phyloP scores from a whole-genome alignment of 2,113 vertebrate species.

The Campylomormyrus numenius region DNA sequence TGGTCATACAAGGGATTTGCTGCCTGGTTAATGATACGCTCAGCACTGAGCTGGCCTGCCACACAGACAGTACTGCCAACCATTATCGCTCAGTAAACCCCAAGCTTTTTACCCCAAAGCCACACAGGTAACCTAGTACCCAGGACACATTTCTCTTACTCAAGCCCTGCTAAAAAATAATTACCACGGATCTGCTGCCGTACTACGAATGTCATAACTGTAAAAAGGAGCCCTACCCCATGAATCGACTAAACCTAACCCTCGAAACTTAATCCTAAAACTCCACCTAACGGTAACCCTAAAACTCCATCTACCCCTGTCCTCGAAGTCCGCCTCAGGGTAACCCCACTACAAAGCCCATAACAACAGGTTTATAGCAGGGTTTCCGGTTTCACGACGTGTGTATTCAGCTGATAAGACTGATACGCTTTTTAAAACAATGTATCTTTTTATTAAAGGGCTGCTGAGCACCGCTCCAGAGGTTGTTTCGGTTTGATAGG shows the following conservation, averaged over 20 bases:
- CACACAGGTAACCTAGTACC: not conserved
- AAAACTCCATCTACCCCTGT: not conserved
- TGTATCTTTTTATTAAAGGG: not conserved
- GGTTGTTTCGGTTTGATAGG: not conserved
- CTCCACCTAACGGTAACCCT: not conserved
- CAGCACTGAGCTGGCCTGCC: not conserved
- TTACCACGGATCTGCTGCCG: not conserved
- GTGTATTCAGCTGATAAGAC: not conserved
- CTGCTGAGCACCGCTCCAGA: not conserved
- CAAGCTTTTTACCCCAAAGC: not conserved
- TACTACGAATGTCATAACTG: not conserved
- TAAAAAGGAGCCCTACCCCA: not conserved
- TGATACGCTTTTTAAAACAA: not conserved
- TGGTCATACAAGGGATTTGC: not conserved
- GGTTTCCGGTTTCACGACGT: not conserved
- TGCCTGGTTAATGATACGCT: not conserved
- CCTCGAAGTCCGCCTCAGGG: not conserved
- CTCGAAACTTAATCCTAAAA: not conserved
- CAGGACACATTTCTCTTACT: not conserved
- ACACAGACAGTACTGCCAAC: not conserved
- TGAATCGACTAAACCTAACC: not conserved
- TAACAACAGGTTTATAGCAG: not conserved
- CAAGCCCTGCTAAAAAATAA: not conserved
- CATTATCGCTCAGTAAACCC: not conserved
- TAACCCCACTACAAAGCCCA: not conserved